Evolutionary conservation across 1,140 invertebrate genomes (phyloP), one percentile per base, ranked within the genome.

Genomic region (Antheraea pernyi): DNA sequence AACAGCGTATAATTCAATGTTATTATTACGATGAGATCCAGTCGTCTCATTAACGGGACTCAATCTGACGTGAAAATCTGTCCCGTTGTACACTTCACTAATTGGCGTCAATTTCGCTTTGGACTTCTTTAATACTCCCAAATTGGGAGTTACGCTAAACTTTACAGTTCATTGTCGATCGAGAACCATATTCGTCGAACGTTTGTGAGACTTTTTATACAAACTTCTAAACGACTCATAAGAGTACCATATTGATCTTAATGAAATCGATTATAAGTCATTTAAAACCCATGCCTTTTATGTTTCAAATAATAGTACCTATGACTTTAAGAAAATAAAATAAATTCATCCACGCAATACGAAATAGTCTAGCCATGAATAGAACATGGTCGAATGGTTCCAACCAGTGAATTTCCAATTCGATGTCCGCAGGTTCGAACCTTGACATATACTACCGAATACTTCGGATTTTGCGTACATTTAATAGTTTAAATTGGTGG

Each of bases 71-170:
- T 79, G 77, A 82, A 80, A 76, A 74, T 69, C 74, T 68, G 60
- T 62, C 69, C 71, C 75, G 77, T 80, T 81, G 76, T 76, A 72
- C 77, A 82, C 67, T 78, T 75, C 75, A 71, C 77, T 88, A 88
- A 88, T 88, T 88, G 83, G 83, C 81, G 78, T 66, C 70, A 72
- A 80, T 71, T 77, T 71, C 77, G 67, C 71, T 73, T 67, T 63
- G 65, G 36, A 61, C n/a, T 46, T 69, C 67, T 67, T 72, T 59
- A 63, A 62, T 58, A 13, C 37, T 69, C n/a, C 65, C 9, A 65
- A 48, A 48, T 65, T 18, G 19, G 10, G 64, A 65, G 19, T 53
- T 42, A 48, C 39, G 36, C 39, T n/a, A 46, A 39, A 65, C 39
- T 65, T 65, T 48, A 22, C 39, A 18, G 18, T 64, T 39, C 18